Percentiles rank a stretch among this genome's conserved stretches.
These are phyloP conservation scores for Muntiacus reevesi DNA, from an alignment of 2,113 vertebrate genomes.

Conservation along the genomic window DNA sequence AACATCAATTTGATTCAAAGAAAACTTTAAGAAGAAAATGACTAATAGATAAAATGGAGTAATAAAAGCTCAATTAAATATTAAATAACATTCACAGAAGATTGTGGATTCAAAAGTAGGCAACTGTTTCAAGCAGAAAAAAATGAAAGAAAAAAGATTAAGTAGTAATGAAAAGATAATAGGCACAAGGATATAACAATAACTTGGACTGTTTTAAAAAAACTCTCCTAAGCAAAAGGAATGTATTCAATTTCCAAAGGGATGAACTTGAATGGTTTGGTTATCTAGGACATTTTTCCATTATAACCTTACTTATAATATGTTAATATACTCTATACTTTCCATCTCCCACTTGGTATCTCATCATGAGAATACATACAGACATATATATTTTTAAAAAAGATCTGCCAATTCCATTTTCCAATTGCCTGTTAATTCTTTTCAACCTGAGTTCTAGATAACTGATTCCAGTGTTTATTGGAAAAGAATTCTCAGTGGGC, in stretches of 20 bases:
- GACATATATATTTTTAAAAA: not conserved
- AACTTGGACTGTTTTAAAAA: not conserved
- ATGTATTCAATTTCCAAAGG: not conserved
- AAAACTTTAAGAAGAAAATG: slow-evolving; percentile 36
- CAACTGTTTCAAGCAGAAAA: not conserved
- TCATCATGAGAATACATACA: not conserved
- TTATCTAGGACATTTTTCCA: not conserved
- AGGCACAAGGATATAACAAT: not conserved
- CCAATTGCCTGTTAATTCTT: not conserved
- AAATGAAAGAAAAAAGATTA: not conserved
- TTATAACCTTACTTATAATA: not conserved
- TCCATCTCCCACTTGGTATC: not conserved
- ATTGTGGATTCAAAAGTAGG: slow-evolving; percentile 10
- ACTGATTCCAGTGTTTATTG: not conserved
- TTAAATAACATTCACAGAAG: not conserved
- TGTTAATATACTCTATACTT: not conserved
- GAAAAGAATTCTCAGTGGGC: not conserved
- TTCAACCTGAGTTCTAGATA: not conserved
- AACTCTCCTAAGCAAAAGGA: not conserved
- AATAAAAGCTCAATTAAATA: slow-evolving; percentile 22
- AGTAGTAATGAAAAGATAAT: not conserved
- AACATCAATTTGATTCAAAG: slow-evolving; percentile 22
- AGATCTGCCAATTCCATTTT: not conserved
- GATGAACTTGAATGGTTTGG: not conserved
- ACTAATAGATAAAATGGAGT: not conserved